Conservation (phyloP, 2,797 vertebrate genomes). For the Smutsia gigantea region DNA sequence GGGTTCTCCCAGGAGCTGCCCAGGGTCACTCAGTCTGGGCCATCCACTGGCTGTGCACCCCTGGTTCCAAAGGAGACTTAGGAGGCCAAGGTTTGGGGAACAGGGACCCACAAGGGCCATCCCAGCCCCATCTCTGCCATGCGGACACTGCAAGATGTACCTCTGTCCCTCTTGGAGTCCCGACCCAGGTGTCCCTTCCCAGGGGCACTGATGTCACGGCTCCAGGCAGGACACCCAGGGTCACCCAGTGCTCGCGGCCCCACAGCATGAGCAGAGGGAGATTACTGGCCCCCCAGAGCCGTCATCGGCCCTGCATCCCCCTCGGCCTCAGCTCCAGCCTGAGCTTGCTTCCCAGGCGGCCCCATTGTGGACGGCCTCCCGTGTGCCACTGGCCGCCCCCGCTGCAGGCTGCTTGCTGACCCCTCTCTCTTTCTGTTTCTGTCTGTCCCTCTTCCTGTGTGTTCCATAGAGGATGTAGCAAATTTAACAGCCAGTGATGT, state of each 20-base stretch:
- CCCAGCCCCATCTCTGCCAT: rapidly evolving
- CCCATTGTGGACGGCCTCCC: not conserved
- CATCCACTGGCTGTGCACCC: not conserved
- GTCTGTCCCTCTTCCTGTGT: constrained; percentile 86
- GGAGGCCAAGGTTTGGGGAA: not conserved
- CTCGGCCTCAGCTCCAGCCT: not conserved
- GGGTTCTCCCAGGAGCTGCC: not conserved
- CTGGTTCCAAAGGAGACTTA: rapidly evolving
- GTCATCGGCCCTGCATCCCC: not conserved
- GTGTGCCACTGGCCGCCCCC: not conserved
- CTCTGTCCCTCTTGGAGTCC: not conserved
- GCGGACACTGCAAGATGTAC: rapidly evolving
- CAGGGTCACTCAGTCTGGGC: not conserved
- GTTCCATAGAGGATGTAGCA: constrained; percentile 99
- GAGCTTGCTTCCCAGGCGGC: not conserved
- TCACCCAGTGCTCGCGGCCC: rapidly evolving
- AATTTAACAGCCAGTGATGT: constrained; percentile 99
- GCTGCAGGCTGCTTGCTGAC: constrained; percentile 89
- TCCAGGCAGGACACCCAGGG: rapidly evolving
- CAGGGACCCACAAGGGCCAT: rapidly evolving
- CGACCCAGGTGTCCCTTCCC: not conserved
- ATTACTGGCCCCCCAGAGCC: not conserved
- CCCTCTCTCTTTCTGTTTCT: constrained; percentile 87
- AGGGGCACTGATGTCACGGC: too few relatives aligned
- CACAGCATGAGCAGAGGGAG: rapidly evolving